phyloP scores from a whole-genome alignment of 2,113 vertebrate species.

The Leptosomus discolor region DNA sequence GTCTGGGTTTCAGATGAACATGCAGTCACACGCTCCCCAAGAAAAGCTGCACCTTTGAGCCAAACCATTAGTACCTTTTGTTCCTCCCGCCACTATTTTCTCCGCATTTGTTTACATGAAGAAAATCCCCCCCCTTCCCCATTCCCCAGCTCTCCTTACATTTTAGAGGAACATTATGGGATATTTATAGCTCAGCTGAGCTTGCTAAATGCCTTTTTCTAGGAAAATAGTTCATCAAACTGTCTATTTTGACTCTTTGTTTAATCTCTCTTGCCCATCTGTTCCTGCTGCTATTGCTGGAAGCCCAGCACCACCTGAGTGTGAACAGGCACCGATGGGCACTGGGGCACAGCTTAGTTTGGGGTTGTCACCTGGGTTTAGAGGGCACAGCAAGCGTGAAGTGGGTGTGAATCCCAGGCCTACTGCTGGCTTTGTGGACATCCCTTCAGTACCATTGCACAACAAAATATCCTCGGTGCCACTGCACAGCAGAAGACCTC shows the following conservation, averaged over 20 bases:
- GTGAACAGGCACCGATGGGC: rapidly evolving
- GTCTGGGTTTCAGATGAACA: not conserved
- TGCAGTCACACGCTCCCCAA: not conserved
- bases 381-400: not conserved
- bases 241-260: conserved; percentile 13
- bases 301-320: not conserved
- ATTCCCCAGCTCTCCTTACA: conserved; percentile 2
- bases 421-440: not conserved
- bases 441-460: not conserved
- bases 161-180: conserved; percentile 8
- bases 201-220: conserved; percentile 46
- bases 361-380: not conserved
- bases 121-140: not conserved
- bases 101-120: not conserved
- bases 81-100: not conserved
- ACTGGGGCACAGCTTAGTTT: rapidly evolving
- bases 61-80: conserved; percentile 1
- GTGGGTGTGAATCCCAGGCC: not conserved
- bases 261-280: conserved; percentile 26
- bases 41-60: not conserved
- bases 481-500: too few species aligned
- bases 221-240: conserved; percentile 52
- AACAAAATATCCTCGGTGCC: not conserved
- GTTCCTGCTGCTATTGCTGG: not conserved
- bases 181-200: conserved; percentile 63